Base-by-base conservation (phyloP, 2,888 invertebrate genomes). In the Eledona agricola region DNA sequence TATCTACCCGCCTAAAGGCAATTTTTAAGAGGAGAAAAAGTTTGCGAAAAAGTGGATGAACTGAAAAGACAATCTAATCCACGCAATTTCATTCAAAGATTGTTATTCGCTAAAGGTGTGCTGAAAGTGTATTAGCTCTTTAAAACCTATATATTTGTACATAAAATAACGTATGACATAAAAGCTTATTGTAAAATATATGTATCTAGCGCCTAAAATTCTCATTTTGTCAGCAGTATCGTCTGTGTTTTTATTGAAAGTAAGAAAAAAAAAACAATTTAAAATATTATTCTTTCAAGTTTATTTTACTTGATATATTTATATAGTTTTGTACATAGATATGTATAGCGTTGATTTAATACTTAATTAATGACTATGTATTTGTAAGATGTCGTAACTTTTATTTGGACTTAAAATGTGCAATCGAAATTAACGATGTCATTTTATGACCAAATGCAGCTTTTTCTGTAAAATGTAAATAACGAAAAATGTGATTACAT, bases 151-250 rank as follows among this genome's bases (percentile, higher is more conserved):
- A 61, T 59, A 57, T 58, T 62, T 62, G 61, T 62, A 62, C 51
- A 62, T 62, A 55, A 54, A 45, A 46, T n/a, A n/a, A n/a, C n/a
- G n/a, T 47, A 58, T 42, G 46, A 53, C 47, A 58, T 43, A 40
- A 62, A n/a, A 51, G 62, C 62, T 62, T 62, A 55, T 49, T 62
- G 62, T 62, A 62, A 58, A 58, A 60, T 62, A 62, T 42, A 62
- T 62, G 62, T 62, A 62, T 52, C 42, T 60, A 62, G 60, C 46
- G 51, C 51, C 28, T 49, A 51, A 53, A 47, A 37, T 28, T 47
- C 34, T 53, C 40, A 47, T 54, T 54, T 54, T 54, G 50, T 49
- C 49, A 42, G 42, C 54, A 49, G 37, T 49, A 53, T 47, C 35
- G 42, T 47, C 40, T 34, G 46, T 52, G 46, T 51, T 46, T 32